A percentile compares a stretch with the other conserved stretches of the same genome.
These are phyloP conservation scores for Emydura subglobosa DNA, from an alignment of 2,113 vertebrate genomes.

Conservation along the genomic window DNA sequence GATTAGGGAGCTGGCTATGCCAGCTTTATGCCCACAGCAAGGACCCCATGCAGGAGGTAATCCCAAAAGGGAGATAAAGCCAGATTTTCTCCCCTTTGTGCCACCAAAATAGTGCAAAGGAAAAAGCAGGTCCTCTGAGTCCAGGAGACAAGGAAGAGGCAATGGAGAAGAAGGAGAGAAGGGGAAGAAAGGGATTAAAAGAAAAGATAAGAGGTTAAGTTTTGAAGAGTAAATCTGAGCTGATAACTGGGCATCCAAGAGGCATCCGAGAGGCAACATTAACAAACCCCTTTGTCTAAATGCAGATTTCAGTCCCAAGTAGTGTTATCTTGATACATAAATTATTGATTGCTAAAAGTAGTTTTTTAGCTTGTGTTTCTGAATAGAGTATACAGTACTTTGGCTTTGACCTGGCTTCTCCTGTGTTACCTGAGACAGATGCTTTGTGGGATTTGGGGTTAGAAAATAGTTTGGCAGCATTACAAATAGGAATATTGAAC, in stretches of 20 bases:
- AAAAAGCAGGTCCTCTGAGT: not conserved
- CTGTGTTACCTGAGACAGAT: constrained; percentile 5
- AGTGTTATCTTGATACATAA: not conserved
- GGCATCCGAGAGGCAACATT: not conserved
- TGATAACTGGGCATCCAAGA: not conserved
- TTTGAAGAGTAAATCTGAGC: not conserved
- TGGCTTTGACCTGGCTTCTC: constrained; percentile 23
- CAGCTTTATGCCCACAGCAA: not conserved
- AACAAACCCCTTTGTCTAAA: not conserved
- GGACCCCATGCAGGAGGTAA: not conserved
- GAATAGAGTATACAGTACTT: not conserved
- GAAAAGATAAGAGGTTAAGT: not conserved
- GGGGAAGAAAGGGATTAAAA: not conserved
- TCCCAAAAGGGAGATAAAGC: not conserved
- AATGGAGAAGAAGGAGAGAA: not conserved
- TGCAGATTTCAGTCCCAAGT: not conserved
- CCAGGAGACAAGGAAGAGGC: not conserved
- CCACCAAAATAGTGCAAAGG: not conserved
- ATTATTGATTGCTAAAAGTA: not conserved
- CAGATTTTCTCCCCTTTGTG: not conserved
- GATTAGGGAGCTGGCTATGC: not conserved
- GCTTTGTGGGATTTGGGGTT: not conserved
- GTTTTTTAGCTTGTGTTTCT: not conserved
- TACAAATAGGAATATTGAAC: not conserved
- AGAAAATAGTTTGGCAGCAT: constrained; percentile 23